Conservation (phyloP, 2,797 vertebrate species). For the Alosa sapidissima region DNA sequence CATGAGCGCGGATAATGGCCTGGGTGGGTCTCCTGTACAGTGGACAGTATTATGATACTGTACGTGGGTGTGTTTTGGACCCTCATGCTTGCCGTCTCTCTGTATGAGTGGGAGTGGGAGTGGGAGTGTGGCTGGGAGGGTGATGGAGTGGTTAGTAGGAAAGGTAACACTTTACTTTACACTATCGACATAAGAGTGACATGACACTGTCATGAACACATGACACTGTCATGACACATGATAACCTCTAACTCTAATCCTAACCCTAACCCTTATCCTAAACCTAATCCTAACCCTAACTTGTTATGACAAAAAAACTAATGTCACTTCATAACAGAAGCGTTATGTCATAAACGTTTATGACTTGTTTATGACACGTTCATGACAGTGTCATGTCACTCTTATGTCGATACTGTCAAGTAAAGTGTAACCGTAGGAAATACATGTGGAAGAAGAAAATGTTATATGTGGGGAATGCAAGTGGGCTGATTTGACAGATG, state of each 20-base stretch:
- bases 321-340: too few relatives aligned
- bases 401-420: too few relatives aligned
- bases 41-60: background rate
- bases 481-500: background rate
- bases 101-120: background rate
- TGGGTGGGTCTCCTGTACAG: background rate
- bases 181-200: too few relatives aligned
- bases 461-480: background rate
- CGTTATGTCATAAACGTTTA: too few relatives aligned
- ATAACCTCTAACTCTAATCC: too few relatives aligned
- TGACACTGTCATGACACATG: too few relatives aligned
- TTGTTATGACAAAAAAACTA: too few relatives aligned
- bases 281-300: too few relatives aligned
- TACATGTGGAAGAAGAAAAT: background rate
- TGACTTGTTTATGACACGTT: too few relatives aligned
- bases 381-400: too few relatives aligned
- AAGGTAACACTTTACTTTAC: background rate
- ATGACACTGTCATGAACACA: too few relatives aligned
- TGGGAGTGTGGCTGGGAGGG: background rate
- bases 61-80: background rate
- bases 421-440: background rate
- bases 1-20: background rate
- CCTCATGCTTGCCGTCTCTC: background rate
- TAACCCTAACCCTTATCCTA: too few relatives aligned
- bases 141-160: background rate